Evolutionary conservation across 2,113 vertebrate genomes (phyloP), one percentile per base, ranked within the genome.

Genomic region (Hippocampus mohnikei): DNA sequence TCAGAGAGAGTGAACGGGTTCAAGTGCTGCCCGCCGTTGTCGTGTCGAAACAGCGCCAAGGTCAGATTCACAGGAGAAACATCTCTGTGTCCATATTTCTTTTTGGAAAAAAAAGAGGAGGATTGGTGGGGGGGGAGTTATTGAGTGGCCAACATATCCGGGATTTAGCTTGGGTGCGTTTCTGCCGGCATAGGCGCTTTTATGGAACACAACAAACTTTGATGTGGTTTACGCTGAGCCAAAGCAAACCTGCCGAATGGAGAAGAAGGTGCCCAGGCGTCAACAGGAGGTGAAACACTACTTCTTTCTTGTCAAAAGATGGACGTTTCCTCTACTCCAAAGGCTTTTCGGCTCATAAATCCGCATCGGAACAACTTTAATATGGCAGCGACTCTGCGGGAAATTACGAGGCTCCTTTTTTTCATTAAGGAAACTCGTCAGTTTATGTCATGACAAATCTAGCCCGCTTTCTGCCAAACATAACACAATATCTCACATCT

Each of bases 181-280:
- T 89, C 79, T 88, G 90, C 84, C 81, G 88, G 87, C 82, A 79
- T 56, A 69, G 82, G 83, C 84, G 83, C 85, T 91, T 60, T 91
- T 88, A 88, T 86, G 87, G 77, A 87, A 76, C 84, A 87, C 90
- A 91, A 91, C 84, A 90, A 91, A 92, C 84, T 82, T 90, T 91
- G 82, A 91, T 91, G 84, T 88, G 74, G 88, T 77, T 82, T 79
- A 85, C 83, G 73, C 80, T 72, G 79, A 73, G 90, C 87, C 89
- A 91, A 93, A 90, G 84, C 83, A 91, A 93, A 92, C 81, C 83
- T 67, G 58, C 76, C 46, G 66, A 72, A 87, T 82, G 84, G 88
- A 89, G 83, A 89, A 90, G 83, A 85, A 88, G 82, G 84, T 90
- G 79, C 79, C 81, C 79, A 37, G 79, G 84, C 71, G 89, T 90